Conservation (phyloP, 2,888 invertebrate species). For the Seladonia tumulorum region DNA sequence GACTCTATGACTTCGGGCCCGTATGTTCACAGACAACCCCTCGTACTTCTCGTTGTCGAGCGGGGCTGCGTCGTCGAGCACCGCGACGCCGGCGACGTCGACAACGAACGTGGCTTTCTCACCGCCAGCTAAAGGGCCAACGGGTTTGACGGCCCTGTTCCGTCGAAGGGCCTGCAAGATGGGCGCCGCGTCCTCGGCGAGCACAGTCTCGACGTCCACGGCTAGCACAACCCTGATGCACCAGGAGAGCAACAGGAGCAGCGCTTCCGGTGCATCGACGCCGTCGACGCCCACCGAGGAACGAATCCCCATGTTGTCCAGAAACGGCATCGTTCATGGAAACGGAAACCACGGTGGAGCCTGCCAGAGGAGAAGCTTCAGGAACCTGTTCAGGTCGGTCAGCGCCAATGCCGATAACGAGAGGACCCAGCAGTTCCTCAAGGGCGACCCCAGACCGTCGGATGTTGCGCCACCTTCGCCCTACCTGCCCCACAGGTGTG, state of each 20-base stretch:
- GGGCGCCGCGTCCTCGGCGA: conserved; percentile 77
- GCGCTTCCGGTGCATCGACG: conserved; percentile 69
- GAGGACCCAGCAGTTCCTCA: conserved; percentile 88
- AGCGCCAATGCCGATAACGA: conserved; percentile 88
- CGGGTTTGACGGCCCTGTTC: conserved; percentile 78
- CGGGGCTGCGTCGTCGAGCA: conserved; percentile 63
- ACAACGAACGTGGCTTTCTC: conserved; percentile 48
- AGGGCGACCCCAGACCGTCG: conserved; percentile 89
- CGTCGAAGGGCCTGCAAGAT: conserved; percentile 69
- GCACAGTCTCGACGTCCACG: conserved; percentile 71
- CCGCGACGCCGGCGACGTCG: conserved; percentile 53
- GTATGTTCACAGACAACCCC: conserved; percentile 89
- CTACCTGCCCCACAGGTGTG: conserved; percentile 78
- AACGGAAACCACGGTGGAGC: conserved; percentile 42
- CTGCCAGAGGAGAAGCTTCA: conserved; percentile 85
- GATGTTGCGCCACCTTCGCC: conserved; percentile 88
- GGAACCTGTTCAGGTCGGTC: conserved; percentile 87
- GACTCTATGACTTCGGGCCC: conserved; percentile 52
- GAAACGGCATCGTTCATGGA: conserved; percentile 39
- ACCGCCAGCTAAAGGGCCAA: conserved; percentile 59
- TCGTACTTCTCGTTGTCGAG: conserved; percentile 90
- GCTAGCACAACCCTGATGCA: conserved; percentile 72
- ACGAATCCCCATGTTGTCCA: conserved; percentile 70
- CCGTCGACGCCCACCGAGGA: conserved; percentile 75
- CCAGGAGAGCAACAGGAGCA: conserved; percentile 64